phyloP scores from a whole-genome alignment of 2,113 vertebrate species.

The Scolopax mira region DNA sequence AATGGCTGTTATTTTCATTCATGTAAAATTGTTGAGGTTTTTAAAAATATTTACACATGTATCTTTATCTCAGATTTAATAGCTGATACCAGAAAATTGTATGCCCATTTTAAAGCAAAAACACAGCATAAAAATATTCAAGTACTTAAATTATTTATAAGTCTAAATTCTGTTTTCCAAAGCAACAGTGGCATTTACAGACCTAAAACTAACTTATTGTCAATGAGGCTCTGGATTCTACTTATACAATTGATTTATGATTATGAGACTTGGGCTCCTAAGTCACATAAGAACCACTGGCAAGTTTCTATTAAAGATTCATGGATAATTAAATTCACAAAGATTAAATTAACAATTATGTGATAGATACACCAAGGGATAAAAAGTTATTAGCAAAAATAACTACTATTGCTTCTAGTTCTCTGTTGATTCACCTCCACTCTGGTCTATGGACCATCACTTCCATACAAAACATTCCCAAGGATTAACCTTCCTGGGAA shows the following conservation, averaged over 20 bases:
- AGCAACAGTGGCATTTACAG: not conserved
- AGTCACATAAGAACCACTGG: not conserved
- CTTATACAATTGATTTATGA: not conserved
- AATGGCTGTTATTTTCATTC: not conserved
- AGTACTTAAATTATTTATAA: not conserved
- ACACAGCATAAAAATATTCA: not conserved
- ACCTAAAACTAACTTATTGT: not conserved
- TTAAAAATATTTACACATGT: not conserved
- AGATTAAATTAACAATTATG: not conserved
- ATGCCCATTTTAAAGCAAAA: not conserved
- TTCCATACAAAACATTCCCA: not conserved
- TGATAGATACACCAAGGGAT: not conserved
- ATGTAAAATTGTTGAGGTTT: not conserved
- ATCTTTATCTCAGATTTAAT: not conserved
- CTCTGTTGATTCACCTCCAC: not conserved
- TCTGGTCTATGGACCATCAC: not conserved
- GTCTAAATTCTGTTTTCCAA: not conserved
- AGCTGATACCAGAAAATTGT: not conserved
- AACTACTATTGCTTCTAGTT: not conserved
- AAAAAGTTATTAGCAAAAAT: not conserved
- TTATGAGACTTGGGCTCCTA: not conserved
- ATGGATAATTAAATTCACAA: not conserved
- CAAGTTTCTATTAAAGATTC: not conserved
- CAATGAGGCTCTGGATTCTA: not conserved
- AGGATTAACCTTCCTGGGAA: not conserved